A percentile compares a stretch with the other conserved stretches of the same genome.
Conservation (phyloP, 2,797 vertebrate genomes). For the Malurus leucopterus region DNA sequence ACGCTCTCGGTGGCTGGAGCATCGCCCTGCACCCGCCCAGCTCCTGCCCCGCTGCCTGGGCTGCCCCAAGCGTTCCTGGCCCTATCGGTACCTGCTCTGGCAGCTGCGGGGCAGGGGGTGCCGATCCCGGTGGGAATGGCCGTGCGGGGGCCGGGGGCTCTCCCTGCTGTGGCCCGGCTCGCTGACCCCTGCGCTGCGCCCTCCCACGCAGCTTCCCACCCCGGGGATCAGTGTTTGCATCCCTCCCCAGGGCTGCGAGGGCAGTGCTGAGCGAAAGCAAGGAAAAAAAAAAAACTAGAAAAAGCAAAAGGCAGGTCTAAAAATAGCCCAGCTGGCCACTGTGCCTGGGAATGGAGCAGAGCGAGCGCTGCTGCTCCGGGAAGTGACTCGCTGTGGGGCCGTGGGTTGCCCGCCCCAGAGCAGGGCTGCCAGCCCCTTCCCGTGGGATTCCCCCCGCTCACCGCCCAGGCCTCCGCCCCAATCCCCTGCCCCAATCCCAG, state of each 20-base stretch:
- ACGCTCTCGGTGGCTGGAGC: not conserved
- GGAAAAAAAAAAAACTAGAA: not conserved
- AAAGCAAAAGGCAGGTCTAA: not conserved
- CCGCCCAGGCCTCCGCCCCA: rapidly evolving
- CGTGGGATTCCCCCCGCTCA: rapidly evolving
- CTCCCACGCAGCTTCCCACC: not conserved
- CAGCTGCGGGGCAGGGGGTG: rapidly evolving
- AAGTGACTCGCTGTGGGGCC: not conserved
- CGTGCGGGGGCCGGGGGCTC: rapidly evolving
- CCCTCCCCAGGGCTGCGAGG: not conserved
- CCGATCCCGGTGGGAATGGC: rapidly evolving
- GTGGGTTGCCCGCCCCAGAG: rapidly evolving
- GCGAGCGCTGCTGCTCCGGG: not conserved
- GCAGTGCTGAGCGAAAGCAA: not conserved
- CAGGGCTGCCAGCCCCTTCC: not conserved
- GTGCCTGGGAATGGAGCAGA: not conserved
- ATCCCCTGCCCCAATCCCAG: not conserved
- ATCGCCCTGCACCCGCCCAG: rapidly evolving
- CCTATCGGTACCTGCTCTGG: rapidly evolving
- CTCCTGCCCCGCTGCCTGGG: not conserved
- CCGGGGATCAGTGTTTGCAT: not conserved
- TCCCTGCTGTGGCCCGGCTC: rapidly evolving
- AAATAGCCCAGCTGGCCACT: not conserved
- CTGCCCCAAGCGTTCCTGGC: rapidly evolving
- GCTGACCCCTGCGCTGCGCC: rapidly evolving